Percentiles rank a stretch among this genome's conserved stretches.
Conservation (phyloP, 1,140 invertebrate species). For the Papilio aristodemus region DNA sequence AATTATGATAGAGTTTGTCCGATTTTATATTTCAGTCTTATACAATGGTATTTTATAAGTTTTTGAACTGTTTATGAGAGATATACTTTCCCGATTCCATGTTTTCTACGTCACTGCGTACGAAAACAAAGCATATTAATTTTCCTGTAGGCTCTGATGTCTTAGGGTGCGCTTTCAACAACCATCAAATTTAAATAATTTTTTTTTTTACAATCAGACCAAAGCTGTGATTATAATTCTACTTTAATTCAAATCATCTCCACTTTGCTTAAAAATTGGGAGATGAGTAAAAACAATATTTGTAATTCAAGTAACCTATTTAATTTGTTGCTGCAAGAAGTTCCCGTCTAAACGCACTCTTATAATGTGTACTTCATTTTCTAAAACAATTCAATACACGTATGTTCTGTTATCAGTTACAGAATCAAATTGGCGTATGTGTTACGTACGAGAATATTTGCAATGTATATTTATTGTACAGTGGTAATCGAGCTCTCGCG, state of each 20-base stretch:
- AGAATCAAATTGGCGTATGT: background rate
- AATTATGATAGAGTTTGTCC: constrained; percentile 73
- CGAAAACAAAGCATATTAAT: constrained; percentile 35
- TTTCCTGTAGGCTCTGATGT: constrained; percentile 51
- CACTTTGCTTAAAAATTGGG: background rate
- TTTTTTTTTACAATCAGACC: background rate
- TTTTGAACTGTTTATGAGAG: constrained; percentile 70
- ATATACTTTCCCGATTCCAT: constrained; percentile 41
- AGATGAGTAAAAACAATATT: background rate
- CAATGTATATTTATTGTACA: background rate
- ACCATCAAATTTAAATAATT: background rate
- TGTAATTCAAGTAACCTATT: background rate
- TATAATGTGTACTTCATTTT: background rate
- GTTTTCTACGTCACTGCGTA: constrained; percentile 45
- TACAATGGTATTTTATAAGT: constrained; percentile 71
- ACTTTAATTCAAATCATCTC: background rate
- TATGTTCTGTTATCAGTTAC: background rate
- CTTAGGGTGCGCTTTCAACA: constrained; percentile 32
- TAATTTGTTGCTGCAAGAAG: background rate
- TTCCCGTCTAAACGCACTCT: constrained; percentile 1
- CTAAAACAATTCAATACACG: background rate
- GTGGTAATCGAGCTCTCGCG: background rate
- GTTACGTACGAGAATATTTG: background rate
- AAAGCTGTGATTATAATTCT: background rate
- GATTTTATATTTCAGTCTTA: constrained; percentile 77